A percentile compares a stretch with the other conserved stretches of the same genome.
Evolutionary conservation across 2,113 vertebrate genomes (phyloP).

Genomic region (Chroicocephalus ridibundus): DNA sequence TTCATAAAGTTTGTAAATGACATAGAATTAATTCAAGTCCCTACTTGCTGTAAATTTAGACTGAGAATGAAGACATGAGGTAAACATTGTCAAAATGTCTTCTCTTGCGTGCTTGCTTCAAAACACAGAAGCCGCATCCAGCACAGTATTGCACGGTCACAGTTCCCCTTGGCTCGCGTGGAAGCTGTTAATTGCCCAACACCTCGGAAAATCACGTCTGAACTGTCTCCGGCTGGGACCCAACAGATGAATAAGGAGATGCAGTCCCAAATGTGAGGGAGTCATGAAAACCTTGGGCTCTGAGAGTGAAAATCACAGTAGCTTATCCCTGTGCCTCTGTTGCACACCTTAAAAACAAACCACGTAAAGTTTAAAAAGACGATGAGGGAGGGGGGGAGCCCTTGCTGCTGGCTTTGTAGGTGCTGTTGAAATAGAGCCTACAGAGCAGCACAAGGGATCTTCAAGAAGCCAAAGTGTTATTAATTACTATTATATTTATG

Average conservation of each 20-base stretch:
- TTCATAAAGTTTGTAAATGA: not conserved
- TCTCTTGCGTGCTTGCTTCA: rapidly evolving
- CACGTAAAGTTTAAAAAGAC: not conserved
- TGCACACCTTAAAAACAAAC: constrained; percentile 6
- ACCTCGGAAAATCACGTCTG: constrained; percentile 2
- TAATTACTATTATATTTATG: constrained; percentile 63
- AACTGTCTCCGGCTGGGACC: not conserved
- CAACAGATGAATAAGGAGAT: not conserved
- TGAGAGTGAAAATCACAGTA: not conserved
- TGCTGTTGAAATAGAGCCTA: constrained; percentile 26
- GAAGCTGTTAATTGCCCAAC: not conserved
- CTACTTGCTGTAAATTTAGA: not conserved
- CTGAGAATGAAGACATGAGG: not conserved
- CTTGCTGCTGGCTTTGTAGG: not conserved
- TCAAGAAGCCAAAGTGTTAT: constrained; percentile 63
- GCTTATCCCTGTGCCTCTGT: not conserved
- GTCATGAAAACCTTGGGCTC: not conserved
- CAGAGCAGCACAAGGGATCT: constrained; percentile 13
- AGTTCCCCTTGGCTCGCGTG: not conserved
- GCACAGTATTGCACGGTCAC: not conserved
- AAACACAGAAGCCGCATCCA: not conserved
- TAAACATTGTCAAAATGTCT: not conserved
- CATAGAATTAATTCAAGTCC: not conserved
- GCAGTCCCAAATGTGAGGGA: not conserved
- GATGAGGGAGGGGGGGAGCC: not conserved